A percentile compares a stretch with the other conserved stretches of the same genome.
phyloP scores from a whole-genome alignment of 2,113 vertebrate genomes.

The Cervus canadensis region DNA sequence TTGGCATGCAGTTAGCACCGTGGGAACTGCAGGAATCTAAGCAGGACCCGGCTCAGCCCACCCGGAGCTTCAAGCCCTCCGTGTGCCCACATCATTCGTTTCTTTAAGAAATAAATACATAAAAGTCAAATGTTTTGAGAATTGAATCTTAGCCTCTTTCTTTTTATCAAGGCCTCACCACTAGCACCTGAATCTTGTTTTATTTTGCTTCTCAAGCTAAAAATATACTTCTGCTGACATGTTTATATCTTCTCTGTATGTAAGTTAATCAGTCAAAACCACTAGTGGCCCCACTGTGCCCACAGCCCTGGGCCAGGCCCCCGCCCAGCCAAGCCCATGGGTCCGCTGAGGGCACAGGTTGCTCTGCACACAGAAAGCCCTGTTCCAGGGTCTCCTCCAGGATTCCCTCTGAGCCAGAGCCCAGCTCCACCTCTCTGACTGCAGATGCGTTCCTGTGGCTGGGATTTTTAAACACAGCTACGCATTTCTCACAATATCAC shows the following conservation, averaged over 20 bases:
- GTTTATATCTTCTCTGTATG: background rate
- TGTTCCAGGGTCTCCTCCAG: fast-evolving
- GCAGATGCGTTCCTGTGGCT: background rate
- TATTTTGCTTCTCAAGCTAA: background rate
- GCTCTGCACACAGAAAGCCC: background rate
- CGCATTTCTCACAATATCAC: background rate
- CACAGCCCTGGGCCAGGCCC: background rate
- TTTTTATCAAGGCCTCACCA: background rate
- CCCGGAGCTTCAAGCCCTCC: background rate
- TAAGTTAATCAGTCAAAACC: background rate
- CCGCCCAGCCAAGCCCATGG: fast-evolving
- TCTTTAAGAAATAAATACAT: background rate
- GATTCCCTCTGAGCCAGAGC: background rate
- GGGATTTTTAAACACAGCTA: too few relatives aligned
- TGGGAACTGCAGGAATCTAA: background rate
- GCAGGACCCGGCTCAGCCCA: background rate
- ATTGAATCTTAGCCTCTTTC: background rate
- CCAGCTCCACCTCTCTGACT: background rate
- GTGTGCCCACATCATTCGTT: background rate
- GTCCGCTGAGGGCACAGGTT: background rate
- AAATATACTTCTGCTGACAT: background rate
- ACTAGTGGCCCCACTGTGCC: too few relatives aligned
- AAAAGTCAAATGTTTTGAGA: background rate
- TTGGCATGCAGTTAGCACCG: background rate
- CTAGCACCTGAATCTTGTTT: background rate